Base-by-base conservation (phyloP, 2,113 vertebrate genomes). In the Turdus rufiventris region DNA sequence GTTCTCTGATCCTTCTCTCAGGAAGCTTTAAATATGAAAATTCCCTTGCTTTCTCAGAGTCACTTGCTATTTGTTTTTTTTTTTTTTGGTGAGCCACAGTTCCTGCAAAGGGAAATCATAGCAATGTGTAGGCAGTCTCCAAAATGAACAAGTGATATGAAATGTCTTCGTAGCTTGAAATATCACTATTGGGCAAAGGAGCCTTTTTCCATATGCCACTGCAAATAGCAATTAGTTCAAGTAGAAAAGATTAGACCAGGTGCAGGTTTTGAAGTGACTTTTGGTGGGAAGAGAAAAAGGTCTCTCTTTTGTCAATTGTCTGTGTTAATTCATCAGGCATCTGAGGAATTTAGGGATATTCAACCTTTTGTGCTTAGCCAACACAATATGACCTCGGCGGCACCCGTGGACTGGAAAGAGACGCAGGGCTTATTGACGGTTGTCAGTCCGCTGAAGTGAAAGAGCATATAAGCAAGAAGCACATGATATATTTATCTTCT, bases 221-320 rank as follows among this genome's bases (percentile, higher is more conserved):
- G 56, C 93, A 96, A 97, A 97, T 28, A 94, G 87, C 91, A 97
- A 97, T 98, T 97, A 97, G 94, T 95, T 97, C 95, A 93, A 97
- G 91, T 51, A 97, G 96, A 93, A 97, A 93, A 97, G 95, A 96
- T 96, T 90, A 91, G 48, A 84, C 93, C 97, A 98, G 97, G 97
- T 98, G 97, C 93, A 93, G 77, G 63, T 92, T 96, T 96, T 94
- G 96, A 97, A 97, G 94, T 89, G 80, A 93, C 77, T 84, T 88
- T 48, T 91, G 68, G 31, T 72, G 34, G 51, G 56, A 53, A 75
- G 66, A 82, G 66, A 61, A 40, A 82, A 80, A 80, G 60, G 70
- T 81, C 63, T 73, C 84, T 92, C 89, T 95, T 96, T 96, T 96
- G 96, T 96, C 90, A 84, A 85, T 84, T 93, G 91, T 90, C 94